Percentiles rank a stretch among this genome's conserved stretches.
Evolutionary conservation across 2,888 invertebrate genomes (phyloP).

Genomic region (Acanthosepion esculentum): DNA sequence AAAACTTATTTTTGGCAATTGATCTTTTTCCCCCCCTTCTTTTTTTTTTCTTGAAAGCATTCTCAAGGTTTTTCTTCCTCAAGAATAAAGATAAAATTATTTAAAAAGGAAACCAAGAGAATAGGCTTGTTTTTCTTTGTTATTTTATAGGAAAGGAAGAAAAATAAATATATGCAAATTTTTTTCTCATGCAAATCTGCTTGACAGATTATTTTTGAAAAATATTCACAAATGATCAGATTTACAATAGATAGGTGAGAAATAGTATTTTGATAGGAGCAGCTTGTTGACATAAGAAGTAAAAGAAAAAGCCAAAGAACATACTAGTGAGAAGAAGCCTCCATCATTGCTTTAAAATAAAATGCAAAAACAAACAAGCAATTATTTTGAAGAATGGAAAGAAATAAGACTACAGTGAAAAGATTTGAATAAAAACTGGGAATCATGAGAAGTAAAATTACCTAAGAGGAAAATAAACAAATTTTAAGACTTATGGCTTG

Average conservation of each 20-base stretch:
- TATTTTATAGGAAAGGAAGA: neutral
- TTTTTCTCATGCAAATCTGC: neutral
- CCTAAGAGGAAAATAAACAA: no score
- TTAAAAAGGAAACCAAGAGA: neutral
- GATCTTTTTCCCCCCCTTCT: no score
- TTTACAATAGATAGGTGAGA: conserved; percentile 14
- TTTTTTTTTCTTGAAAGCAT: neutral
- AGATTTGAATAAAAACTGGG: no score
- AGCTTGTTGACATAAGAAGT: neutral
- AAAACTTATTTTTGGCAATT: neutral
- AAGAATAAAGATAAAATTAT: neutral
- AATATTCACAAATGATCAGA: neutral
- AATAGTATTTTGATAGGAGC: conserved; percentile 5
- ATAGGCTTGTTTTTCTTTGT: neutral
- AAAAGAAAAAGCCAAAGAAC: neutral
- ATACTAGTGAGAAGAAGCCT: neutral
- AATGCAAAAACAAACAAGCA: no score
- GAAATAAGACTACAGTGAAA: no score
- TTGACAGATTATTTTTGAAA: neutral
- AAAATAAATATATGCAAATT: neutral
- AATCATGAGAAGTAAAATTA: no score
- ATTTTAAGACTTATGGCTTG: no score
- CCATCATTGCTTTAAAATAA: no score
- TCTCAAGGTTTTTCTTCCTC: neutral
- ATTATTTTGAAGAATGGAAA: no score